Conservation (phyloP, 1,140 invertebrate genomes). For the Carcinoscorpius rotundicauda region DNA sequence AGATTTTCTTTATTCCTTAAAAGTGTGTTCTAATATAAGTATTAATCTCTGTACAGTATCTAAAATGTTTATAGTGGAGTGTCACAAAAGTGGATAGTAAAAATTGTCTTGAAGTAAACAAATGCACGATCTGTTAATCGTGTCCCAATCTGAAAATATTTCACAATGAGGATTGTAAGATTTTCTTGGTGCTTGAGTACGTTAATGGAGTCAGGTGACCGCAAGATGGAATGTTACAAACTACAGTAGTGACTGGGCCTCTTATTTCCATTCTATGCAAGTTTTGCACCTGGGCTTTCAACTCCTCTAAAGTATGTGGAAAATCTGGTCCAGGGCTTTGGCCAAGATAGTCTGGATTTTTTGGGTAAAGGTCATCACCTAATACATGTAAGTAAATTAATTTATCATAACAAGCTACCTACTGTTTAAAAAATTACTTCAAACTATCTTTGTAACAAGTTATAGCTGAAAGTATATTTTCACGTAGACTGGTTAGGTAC, state of each 20-base stretch:
- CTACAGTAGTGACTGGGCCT: conserved; percentile 21
- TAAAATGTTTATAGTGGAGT: neutral
- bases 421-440: too few relatives aligned
- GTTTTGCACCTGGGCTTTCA: conserved; percentile 13
- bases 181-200: conserved; percentile 6
- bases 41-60: neutral
- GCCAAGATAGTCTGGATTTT: conserved; percentile 23
- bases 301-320: conserved; percentile 21
- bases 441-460: too few relatives aligned
- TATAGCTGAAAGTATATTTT: too few relatives aligned
- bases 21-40: neutral
- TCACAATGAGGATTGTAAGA: conserved; percentile 18
- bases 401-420: too few relatives aligned
- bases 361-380: conserved; percentile 27
- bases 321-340: conserved; percentile 21
- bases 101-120: too few relatives aligned
- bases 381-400: too few relatives aligned
- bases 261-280: conserved; percentile 25
- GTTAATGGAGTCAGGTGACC: conserved; percentile 23
- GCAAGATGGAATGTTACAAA: conserved; percentile 23
- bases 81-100: neutral
- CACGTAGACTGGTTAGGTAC: too few relatives aligned
- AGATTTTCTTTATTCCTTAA: too few relatives aligned
- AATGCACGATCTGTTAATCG: neutral
- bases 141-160: conserved; percentile 2